Conservation (phyloP, 2,113 vertebrate species). For the Aegithalos caudatus region DNA sequence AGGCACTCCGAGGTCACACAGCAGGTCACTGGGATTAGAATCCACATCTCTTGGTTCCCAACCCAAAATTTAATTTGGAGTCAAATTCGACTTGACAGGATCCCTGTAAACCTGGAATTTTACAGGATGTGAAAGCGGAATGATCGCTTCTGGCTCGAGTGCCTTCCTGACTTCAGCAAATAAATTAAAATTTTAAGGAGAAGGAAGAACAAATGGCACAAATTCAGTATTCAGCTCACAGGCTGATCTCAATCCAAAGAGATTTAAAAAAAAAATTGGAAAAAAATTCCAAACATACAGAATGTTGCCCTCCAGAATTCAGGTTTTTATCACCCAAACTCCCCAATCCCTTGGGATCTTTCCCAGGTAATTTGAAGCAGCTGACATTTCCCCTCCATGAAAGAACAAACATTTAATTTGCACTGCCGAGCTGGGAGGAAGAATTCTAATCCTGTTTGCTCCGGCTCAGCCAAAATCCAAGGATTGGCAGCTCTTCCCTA, state of each 20-base stretch:
- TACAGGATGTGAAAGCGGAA: background rate
- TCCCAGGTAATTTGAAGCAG: slow-evolving; percentile 9
- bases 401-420: slow-evolving; percentile 70
- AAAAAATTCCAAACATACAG: background rate
- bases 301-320: background rate
- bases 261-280: background rate
- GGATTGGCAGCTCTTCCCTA: background rate
- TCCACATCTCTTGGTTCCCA: background rate
- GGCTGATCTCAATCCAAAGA: background rate
- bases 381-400: slow-evolving; percentile 57
- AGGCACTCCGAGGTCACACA: background rate
- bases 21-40: slow-evolving; percentile 2
- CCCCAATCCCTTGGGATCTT: background rate
- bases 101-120: slow-evolving; percentile 15
- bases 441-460: slow-evolving; percentile 65
- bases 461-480: background rate
- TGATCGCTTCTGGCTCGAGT: background rate
- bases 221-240: background rate
- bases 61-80: slow-evolving; percentile 48
- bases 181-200: rapidly evolving
- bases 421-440: background rate
- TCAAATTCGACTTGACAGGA: slow-evolving; percentile 18
- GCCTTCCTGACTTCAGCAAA: background rate
- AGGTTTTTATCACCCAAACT: background rate
- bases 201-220: rapidly evolving